Evolutionary conservation across 2,113 vertebrate genomes (phyloP), one percentile per base, ranked within the genome.

Genomic region (Lophius piscatorius): DNA sequence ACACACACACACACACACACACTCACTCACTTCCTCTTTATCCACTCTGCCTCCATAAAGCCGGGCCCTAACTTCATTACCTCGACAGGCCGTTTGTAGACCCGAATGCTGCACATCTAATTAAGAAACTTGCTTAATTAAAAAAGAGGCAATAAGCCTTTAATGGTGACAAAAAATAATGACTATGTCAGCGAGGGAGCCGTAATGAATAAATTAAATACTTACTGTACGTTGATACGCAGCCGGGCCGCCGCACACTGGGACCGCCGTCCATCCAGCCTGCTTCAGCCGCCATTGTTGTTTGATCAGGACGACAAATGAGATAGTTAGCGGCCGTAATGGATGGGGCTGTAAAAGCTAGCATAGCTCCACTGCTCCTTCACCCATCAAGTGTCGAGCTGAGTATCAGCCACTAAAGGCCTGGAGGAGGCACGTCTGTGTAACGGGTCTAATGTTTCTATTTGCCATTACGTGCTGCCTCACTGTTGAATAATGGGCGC

Each of bases 121-220:
- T 90, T 88, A 89, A 82, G 78, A 78, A 86, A 82, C 74, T 84
- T 83, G 75, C 82, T 83, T 89, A 85, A 90, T 89, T 90, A 88
- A 88, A 88, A 84, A 84, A 84, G 70, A 70, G 61, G 81, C 82
- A 84, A 85, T 84, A 80, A 84, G 69, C 73, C 81, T 70, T 76
- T 88, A 88, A 84, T 78, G 80, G 84, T 73, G 70, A 81, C 48
- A 17, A 70, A 82, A 84, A 86, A 83, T 82, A 83, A 84, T 78
- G 74, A 83, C 55, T 62, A 36, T 75, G 83, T 76, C 83, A 74
- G 54, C 33, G 73, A 58, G 60, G 78, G 70, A 71, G 59, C 68
- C 76, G 58, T 87, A 89, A 90, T 51, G 85, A 78, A 78, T 58
- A 52, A 70, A 76, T 84, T 62, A 89, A 88, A 86, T 75, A 86